These are phyloP conservation scores for Echinarachnius parma DNA, from an alignment of 53 echinoderm and acorn worm species.

Conservation along the genomic window DNA sequence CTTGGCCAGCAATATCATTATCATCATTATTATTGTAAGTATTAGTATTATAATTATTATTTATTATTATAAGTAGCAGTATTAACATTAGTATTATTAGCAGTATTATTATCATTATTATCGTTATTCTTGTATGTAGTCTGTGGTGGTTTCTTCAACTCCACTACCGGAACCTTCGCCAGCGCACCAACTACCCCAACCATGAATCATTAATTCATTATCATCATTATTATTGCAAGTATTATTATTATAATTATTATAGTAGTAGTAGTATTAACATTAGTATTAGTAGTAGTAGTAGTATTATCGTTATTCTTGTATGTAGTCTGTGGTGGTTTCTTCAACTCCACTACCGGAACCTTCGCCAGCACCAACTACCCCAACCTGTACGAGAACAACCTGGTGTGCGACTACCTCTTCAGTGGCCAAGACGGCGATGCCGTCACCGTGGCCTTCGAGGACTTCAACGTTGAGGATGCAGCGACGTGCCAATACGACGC, in stretches of 20 bases:
- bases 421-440: conserved; percentile 15
- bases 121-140: not conserved
- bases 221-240: too few relatives aligned
- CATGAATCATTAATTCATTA: too few relatives aligned
- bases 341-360: conserved; percentile 25
- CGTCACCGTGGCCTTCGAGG: conserved; percentile 24
- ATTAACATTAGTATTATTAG: not conserved
- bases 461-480: conserved; percentile 45
- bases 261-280: too few relatives aligned
- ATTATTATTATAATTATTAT: too few relatives aligned
- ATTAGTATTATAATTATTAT: not conserved
- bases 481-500: conserved; percentile 52
- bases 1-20: not conserved
- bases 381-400: conserved; percentile 36
- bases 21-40: not conserved
- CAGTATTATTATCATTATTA: not conserved
- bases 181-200: not conserved
- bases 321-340: conserved; percentile 50
- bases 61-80: not conserved
- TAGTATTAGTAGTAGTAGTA: too few relatives aligned
- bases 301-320: not conserved
- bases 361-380: conserved; percentile 61
- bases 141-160: too few relatives aligned
- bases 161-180: not conserved
- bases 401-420: conserved; percentile 38